A percentile compares a stretch with the other conserved stretches of the same genome.
phyloP scores from a whole-genome alignment of 2,113 vertebrate species.

The Epinephelus moara region DNA sequence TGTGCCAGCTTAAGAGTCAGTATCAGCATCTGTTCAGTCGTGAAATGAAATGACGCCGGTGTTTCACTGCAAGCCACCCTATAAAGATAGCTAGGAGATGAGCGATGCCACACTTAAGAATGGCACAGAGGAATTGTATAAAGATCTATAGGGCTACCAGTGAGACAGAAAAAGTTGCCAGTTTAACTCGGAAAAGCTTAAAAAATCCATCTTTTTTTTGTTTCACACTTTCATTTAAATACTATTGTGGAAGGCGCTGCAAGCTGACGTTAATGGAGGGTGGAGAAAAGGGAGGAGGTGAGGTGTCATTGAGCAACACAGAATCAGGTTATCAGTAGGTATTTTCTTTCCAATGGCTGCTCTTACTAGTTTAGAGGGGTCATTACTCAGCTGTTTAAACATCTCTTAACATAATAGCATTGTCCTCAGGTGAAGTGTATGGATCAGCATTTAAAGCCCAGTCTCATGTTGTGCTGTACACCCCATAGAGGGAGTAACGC shows the following conservation, averaged over 20 bases:
- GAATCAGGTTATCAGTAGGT: no score
- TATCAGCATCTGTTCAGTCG: constrained; percentile 65
- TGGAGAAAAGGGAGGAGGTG: background rate
- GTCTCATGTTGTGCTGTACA: no score
- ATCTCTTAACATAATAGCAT: no score
- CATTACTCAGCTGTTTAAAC: no score
- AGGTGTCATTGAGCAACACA: no score
- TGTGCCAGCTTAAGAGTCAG: constrained; percentile 56
- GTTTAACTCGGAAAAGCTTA: background rate
- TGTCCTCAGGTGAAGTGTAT: no score
- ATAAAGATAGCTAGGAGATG: constrained; percentile 38
- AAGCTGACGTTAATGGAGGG: background rate
- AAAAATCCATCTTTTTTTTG: no score
- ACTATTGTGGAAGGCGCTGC: background rate
- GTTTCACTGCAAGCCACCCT: constrained; percentile 46
- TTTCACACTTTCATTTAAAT: background rate
- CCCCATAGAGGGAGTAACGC: no score
- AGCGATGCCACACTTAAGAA: constrained; percentile 31
- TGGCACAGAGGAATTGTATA: constrained; percentile 8
- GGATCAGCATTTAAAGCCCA: no score
- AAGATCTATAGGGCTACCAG: constrained; percentile 1
- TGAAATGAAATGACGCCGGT: constrained; percentile 54
- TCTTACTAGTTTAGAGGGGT: no score
- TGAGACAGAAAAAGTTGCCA: background rate
- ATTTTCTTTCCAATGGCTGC: no score